Conservation (phyloP, 2,113 vertebrate genomes). For the Halichoeres trimaculatus region DNA sequence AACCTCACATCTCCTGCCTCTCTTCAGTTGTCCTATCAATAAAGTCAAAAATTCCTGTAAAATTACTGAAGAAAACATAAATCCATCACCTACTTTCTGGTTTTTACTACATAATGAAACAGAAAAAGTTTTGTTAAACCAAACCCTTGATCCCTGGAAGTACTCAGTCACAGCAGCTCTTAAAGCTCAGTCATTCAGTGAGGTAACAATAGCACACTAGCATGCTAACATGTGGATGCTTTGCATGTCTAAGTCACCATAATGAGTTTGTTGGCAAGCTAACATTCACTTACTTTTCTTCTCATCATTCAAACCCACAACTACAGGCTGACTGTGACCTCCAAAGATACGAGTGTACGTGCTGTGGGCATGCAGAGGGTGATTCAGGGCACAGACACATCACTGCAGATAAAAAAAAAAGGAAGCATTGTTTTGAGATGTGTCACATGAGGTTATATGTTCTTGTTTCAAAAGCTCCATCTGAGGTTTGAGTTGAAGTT, state of each 20-base stretch:
- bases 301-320: neutral
- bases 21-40: too few species aligned
- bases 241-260: neutral
- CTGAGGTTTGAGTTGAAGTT: neutral
- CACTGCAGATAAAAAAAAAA: neutral
- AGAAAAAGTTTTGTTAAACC: too few species aligned
- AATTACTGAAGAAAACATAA: too few species aligned
- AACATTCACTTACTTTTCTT: neutral
- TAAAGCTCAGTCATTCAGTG: too few species aligned
- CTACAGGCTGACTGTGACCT: neutral
- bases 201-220: neutral
- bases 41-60: too few species aligned
- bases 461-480: neutral
- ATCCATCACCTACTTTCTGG: too few species aligned
- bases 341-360: neutral
- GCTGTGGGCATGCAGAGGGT: neutral
- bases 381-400: constrained; percentile 2
- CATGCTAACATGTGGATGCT: neutral
- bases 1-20: too few species aligned
- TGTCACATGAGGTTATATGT: neutral
- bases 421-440: neutral
- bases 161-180: too few species aligned
- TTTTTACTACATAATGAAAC: too few species aligned
- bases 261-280: neutral
- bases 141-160: too few species aligned